Evolutionary conservation across 2,888 invertebrate species (phyloP), one percentile per base, ranked within the genome.

Genomic region (Melanotus villosus): DNA sequence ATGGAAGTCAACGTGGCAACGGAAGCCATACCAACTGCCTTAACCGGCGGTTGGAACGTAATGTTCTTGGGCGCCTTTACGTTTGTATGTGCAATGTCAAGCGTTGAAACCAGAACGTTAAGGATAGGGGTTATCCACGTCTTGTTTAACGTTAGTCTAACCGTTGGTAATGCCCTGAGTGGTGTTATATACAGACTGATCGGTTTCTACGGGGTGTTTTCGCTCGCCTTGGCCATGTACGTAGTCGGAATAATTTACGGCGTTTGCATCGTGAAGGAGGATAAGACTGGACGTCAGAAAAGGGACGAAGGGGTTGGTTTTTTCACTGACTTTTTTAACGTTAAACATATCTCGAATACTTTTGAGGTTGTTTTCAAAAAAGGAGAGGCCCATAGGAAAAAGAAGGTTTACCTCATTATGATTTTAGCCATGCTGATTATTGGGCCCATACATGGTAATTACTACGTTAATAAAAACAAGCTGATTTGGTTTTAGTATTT

Each of bases 41-140:
- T 89, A 12, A 87, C 87, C 4, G 89, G 89, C 0, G 86, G 88
- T 1, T 88, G 87, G 87, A 85, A 87, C n/a, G 84, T 86, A 0
- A 86, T 86, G 18, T 87, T 87, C 64, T 86, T 89, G 86, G 88
- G 88, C 34, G 85, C 88, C 45, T 88, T 89, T 83, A 88, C 88
- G 69, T 90, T 90, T 74, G 86, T 91, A 0, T 86, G 89, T 78
- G 89, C 89, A 68, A 86, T 89, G 4, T 88, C 90, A 0, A 84
- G 84, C 65, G 84, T 86, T 18, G 84, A 88, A 71, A 84, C 84
- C 0, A 86, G 90, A 69, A 91, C 91, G 0, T 85, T 88, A 41
- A 82, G 90, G 72, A 87, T 91, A 1, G 90, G 90, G 0, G 83
- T 90, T 32, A 84, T 88, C 3, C 87, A 87, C 58, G 83, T 88